Conservation (phyloP, 2,797 vertebrate species). For the Alectoris magna region DNA sequence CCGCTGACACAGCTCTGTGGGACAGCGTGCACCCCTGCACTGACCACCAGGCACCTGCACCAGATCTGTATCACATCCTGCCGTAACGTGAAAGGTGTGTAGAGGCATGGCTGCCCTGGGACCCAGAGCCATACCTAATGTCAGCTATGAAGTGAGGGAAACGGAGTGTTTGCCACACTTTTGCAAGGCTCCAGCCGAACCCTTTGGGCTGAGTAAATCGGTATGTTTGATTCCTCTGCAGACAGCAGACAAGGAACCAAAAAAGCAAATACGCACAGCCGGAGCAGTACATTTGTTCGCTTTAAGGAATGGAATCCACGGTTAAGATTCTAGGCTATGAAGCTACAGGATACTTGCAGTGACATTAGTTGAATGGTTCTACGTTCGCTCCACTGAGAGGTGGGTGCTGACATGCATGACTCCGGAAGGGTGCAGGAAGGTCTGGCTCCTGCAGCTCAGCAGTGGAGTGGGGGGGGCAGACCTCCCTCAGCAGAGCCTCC, state of each 20-base stretch:
- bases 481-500: neutral
- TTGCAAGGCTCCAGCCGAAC: neutral
- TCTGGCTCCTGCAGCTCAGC: neutral
- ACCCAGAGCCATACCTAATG: neutral
- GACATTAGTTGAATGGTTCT: neutral
- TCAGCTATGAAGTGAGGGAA: neutral
- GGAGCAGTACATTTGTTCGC: neutral
- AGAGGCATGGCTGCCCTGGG: neutral
- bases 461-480: too few species aligned
- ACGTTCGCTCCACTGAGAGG: neutral
- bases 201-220: neutral
- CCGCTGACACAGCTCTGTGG: too few species aligned
- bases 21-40: neutral
- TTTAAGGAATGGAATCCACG: neutral
- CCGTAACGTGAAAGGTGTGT: neutral
- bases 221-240: neutral
- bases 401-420: neutral
- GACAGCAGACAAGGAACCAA: conserved; percentile 8
- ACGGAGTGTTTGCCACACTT: neutral
- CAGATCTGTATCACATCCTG: rapidly evolving
- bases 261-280: neutral
- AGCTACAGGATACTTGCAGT: neutral
- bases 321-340: neutral
- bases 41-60: neutral
- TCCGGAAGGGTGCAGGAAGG: rapidly evolving